A percentile compares a stretch with the other conserved stretches of the same genome.
Evolutionary conservation across 2,797 vertebrate genomes (phyloP).

Genomic region (Hirundo rustica): DNA sequence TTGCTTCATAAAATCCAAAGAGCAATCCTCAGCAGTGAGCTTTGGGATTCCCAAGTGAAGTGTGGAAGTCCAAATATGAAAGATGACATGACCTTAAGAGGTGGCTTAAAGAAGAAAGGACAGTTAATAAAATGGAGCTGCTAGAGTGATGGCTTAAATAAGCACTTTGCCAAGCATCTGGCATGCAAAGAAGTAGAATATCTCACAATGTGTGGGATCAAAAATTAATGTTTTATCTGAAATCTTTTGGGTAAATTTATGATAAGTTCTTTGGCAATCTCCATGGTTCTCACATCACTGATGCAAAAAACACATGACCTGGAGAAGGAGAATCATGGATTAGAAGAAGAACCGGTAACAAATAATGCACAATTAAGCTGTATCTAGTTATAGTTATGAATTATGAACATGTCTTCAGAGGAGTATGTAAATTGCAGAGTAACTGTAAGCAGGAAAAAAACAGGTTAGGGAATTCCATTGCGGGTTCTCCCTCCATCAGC

Average conservation of each 20-base stretch:
- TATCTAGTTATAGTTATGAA: not conserved
- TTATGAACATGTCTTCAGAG: not conserved
- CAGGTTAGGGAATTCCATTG: not conserved
- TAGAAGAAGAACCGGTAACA: not conserved
- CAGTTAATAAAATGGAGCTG: not conserved
- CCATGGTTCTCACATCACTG: not conserved
- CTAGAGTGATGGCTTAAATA: not conserved
- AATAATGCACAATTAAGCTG: not conserved
- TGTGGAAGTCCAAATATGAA: not conserved
- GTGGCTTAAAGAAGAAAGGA: not conserved
- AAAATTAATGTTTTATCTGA: not conserved
- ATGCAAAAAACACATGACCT: not conserved
- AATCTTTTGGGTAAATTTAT: not conserved
- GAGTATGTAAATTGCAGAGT: not conserved
- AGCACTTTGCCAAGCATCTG: not conserved
- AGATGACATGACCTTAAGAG: not conserved
- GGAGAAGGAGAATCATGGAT: not conserved
- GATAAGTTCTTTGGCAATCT: not conserved
- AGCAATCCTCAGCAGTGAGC: not conserved
- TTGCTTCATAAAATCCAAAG: not conserved
- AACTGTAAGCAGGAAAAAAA: not conserved
- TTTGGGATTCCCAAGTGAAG: not conserved
- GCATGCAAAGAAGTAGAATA: not conserved
- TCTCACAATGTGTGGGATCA: not conserved
- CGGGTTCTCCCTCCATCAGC: not conserved